Conservation (phyloP, 1,140 invertebrate genomes). For the Neotoxoptera formosana region DNA sequence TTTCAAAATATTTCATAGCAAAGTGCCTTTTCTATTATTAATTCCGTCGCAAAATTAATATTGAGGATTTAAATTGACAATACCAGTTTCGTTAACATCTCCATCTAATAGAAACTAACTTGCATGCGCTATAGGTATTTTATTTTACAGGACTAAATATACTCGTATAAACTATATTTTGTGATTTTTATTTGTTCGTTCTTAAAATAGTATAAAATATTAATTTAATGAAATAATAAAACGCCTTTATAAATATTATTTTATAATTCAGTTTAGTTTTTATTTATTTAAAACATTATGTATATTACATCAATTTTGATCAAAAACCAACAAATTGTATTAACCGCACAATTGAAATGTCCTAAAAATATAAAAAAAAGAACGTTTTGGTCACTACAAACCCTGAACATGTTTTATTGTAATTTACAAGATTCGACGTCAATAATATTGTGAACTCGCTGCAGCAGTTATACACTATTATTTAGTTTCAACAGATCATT, state of each 20-base stretch:
- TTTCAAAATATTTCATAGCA: too few species aligned
- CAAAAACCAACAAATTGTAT: background rate
- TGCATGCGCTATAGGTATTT: background rate
- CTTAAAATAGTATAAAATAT: background rate
- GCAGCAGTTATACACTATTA: background rate
- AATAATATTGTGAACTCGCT: background rate
- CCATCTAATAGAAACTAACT: too few species aligned
- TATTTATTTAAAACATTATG: background rate
- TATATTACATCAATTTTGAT: background rate
- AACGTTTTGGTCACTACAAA: background rate
- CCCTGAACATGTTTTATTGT: background rate
- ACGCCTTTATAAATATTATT: background rate
- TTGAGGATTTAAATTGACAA: too few species aligned
- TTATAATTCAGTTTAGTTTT: background rate
- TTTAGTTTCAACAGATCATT: background rate
- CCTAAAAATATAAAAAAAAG: background rate
- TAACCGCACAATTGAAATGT: background rate
- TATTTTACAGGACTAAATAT: too few species aligned
- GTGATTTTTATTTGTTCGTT: background rate
- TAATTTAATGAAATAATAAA: background rate
- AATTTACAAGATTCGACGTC: background rate
- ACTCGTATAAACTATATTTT: too few species aligned
- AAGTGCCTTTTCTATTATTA: too few species aligned
- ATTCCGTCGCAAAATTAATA: too few species aligned
- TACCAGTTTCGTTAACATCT: too few species aligned